Conservation (phyloP, 2,113 vertebrate species). For the Acrocephalus kingi region DNA sequence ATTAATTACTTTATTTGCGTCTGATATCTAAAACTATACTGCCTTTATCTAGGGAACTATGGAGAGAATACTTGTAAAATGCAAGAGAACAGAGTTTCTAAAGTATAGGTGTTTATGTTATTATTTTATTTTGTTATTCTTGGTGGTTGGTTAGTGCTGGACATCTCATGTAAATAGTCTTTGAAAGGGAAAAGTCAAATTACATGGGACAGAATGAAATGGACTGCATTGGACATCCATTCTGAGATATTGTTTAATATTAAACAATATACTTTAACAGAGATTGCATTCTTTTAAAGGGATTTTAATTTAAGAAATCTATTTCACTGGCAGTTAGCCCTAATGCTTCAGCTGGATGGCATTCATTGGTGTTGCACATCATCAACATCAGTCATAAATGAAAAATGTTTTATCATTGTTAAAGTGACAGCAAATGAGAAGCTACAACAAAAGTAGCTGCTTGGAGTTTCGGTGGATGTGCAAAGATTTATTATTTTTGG, state of each 20-base stretch:
- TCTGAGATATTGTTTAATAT: background rate
- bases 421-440: background rate
- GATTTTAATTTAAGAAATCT: constrained; percentile 43
- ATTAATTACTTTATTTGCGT: background rate
- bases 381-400: background rate
- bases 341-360: constrained; percentile 15
- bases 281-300: constrained; percentile 1
- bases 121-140: background rate
- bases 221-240: background rate
- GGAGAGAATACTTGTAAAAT: background rate
- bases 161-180: background rate
- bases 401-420: background rate
- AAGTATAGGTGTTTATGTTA: background rate
- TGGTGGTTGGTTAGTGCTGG: background rate
- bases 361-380: background rate
- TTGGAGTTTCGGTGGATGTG: background rate
- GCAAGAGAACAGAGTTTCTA: background rate
- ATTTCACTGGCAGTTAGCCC: constrained; percentile 17
- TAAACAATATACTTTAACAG: background rate
- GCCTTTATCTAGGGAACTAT: background rate
- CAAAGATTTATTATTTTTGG: background rate
- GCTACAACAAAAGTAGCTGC: background rate
- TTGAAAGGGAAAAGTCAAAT: background rate
- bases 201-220: background rate
- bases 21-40: background rate